Evolutionary conservation across 2,888 invertebrate species (phyloP), one percentile per base, ranked within the genome.

Genomic region (Stenolophus ochropezus): DNA sequence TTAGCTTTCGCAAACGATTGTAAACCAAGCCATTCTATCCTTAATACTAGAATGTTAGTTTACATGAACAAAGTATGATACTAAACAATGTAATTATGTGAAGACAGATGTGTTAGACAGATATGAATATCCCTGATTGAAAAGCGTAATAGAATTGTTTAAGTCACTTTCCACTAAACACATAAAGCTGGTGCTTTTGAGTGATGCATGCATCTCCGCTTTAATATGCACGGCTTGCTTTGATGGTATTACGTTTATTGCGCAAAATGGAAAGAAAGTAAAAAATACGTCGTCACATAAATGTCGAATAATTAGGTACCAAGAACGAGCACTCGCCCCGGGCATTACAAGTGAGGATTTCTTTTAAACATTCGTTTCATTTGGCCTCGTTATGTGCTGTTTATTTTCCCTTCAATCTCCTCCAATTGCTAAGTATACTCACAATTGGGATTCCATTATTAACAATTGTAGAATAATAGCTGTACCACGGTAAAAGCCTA

Each of bases 181-280:
- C 11, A 42, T 42, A 42, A 42, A 42, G 33, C 33, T 42, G 1
- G 33, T 42, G 8, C 33, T 42, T 42, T 42, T 42, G 33, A 42
- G 33, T 6, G 33, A 42, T 42, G 33, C 11, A 42, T 56, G 20
- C 56, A 56, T 16, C 56, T 11, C 16, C 56, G 56, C 21, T 69
- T 33, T 69, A 69, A 69, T 69, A 69, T 69, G 33, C 4, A 23
- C 14, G 47, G 8, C 11, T 6, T 6, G 16, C 78, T 78, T 78
- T 78, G 78, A 78, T 78, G 78, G 78, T 61, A 78, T 78, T 78
- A 78, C 47, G 65, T 78, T 78, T 78, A 78, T 78, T 78, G 61
- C 61, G 25, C 21, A 58, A 78, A 78, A 49, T 47, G 78, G 14
- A 61, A 56, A 58, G 58, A 47, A 61, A 49, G 65, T 11, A 78